phyloP scores from a whole-genome alignment of 2,888 invertebrate species.

The Drosophila fulvimacula region DNA sequence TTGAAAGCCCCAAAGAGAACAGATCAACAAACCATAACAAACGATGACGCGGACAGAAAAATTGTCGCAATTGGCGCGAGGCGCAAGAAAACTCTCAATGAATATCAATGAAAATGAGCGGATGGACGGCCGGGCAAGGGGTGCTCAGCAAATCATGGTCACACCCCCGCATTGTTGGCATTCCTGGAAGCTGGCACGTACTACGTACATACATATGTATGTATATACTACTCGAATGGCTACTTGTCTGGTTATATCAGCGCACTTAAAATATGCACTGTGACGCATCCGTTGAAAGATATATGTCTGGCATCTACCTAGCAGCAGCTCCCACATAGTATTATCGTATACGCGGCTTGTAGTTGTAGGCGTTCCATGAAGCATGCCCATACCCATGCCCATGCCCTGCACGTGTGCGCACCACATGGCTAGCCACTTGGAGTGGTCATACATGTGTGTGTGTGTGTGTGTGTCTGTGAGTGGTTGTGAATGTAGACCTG shows the following conservation, averaged over 20 bases:
- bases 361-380: conserved; percentile 68
- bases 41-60: conserved; percentile 68
- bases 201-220: conserved; percentile 8
- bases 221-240: conserved; percentile 34
- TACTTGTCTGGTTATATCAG: conserved; percentile 67
- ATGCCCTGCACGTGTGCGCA: conserved; percentile 60
- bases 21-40: conserved; percentile 61
- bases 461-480: conserved; percentile 3
- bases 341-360: conserved; percentile 46
- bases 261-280: conserved; percentile 71
- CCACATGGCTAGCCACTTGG: conserved; percentile 57
- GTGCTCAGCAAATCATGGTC: conserved; percentile 38
- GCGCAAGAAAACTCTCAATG: conserved; percentile 60
- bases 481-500: conserved; percentile 44
- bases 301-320: conserved; percentile 49
- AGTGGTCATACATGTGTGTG: conserved; percentile 10
- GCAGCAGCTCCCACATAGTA: conserved; percentile 40
- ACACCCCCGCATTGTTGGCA: conserved; percentile 66
- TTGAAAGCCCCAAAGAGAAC: conserved; percentile 29
- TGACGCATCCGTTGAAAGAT: conserved; percentile 75
- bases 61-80: conserved; percentile 65
- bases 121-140: neutral
- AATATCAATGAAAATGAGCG: conserved; percentile 53
- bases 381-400: conserved; percentile 18
- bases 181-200: conserved; percentile 65